These are phyloP conservation scores for Stegophylla sp. DNA, from an alignment of 2,888 invertebrate species.

Conservation along the genomic window DNA sequence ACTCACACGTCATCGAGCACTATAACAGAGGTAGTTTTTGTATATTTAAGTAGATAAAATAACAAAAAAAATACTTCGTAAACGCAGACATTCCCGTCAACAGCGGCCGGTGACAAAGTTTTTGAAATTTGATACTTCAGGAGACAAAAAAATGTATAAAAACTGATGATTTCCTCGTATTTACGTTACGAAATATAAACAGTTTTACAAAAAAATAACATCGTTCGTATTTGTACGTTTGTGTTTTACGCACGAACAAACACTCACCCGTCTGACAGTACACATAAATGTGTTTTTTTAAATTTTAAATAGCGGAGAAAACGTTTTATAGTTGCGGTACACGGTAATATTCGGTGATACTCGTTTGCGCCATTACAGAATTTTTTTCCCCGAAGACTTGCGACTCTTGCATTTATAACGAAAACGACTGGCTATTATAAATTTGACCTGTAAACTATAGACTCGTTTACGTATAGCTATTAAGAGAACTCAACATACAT, in stretches of 20 bases:
- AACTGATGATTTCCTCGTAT: not conserved
- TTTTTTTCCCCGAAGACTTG: too few relatives aligned
- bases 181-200: not conserved
- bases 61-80: too few relatives aligned
- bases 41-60: too few relatives aligned
- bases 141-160: not conserved
- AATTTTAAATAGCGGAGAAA: not conserved
- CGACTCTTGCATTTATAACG: too few relatives aligned
- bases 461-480: too few relatives aligned
- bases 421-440: too few relatives aligned
- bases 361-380: too few relatives aligned
- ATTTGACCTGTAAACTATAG: too few relatives aligned
- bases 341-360: too few relatives aligned
- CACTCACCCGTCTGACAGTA: not conserved
- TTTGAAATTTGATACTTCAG: not conserved
- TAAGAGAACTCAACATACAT: too few relatives aligned
- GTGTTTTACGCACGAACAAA: not conserved
- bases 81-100: not conserved
- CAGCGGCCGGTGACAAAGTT: not conserved
- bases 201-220: not conserved
- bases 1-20: too few relatives aligned
- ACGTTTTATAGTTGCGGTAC: not conserved
- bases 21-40: too few relatives aligned
- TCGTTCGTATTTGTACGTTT: not conserved
- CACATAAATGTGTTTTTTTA: not conserved